Conservation (phyloP, 2,113 vertebrate genomes). For the Myotis brandtii region DNA sequence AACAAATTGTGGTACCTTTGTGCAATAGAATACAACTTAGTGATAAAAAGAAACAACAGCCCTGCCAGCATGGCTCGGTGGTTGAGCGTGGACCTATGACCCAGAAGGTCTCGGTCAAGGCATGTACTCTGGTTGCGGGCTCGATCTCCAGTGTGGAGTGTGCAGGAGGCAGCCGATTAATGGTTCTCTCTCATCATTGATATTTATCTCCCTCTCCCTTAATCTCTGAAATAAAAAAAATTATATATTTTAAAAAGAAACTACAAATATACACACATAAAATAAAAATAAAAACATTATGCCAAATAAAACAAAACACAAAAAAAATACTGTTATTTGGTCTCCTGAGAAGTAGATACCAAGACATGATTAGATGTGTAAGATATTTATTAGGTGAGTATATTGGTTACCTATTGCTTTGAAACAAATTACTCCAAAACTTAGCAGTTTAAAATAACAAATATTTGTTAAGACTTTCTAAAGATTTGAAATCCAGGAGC, state of each 20-base stretch:
- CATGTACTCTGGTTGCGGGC: not conserved
- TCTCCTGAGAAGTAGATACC: not conserved
- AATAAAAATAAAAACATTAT: not conserved
- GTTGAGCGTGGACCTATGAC: no score
- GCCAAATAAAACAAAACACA: not conserved
- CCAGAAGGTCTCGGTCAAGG: not conserved
- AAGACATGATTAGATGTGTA: not conserved
- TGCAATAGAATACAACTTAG: not conserved
- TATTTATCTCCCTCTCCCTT: not conserved
- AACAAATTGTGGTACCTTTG: not conserved
- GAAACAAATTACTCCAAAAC: not conserved
- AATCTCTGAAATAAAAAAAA: not conserved
- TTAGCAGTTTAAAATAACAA: no score
- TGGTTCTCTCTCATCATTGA: not conserved
- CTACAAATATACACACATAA: not conserved
- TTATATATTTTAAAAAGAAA: not conserved
- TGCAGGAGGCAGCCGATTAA: not conserved
- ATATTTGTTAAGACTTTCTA: not conserved
- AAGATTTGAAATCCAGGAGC: not conserved
- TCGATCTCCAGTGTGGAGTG: not conserved
- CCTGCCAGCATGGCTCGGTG: no score
- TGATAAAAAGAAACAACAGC: not conserved
- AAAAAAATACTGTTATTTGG: not conserved
- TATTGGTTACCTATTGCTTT: not conserved
- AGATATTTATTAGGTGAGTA: not conserved